phyloP scores from a whole-genome alignment of 2,888 invertebrate genomes.

The Philhelius pedissequus region DNA sequence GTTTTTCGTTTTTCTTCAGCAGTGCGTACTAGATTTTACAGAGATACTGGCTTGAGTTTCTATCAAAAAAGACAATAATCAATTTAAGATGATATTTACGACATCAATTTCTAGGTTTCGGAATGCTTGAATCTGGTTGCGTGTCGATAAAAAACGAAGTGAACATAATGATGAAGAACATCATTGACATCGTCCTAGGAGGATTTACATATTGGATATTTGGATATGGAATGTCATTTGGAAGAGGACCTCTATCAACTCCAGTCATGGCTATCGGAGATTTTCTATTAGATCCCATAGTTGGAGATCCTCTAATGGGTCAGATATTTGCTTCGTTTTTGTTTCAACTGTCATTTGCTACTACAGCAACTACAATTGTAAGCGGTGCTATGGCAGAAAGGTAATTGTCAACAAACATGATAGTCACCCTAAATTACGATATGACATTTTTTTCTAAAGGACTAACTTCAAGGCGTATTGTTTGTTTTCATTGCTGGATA shows the following conservation, averaged over 20 bases:
- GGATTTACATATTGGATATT: slow-evolving; percentile 95
- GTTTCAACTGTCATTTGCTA: slow-evolving; percentile 94
- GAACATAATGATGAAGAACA: slow-evolving; percentile 98
- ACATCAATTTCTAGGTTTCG: slow-evolving; percentile 88
- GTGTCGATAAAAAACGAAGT: slow-evolving; percentile 96
- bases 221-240: slow-evolving; percentile 95
- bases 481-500: slow-evolving; percentile 92
- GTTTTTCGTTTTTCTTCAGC: too few species aligned
- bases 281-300: slow-evolving; percentile 88
- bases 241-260: slow-evolving; percentile 85
- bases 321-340: slow-evolving; percentile 92
- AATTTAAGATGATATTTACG: too few species aligned
- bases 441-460: slow-evolving; percentile 78
- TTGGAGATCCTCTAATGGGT: slow-evolving; percentile 89
- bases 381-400: slow-evolving; percentile 97
- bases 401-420: slow-evolving; percentile 77
- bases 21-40: too few species aligned
- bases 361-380: slow-evolving; percentile 92
- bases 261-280: slow-evolving; percentile 91
- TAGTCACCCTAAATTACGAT: neutral
- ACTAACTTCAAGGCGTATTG: slow-evolving; percentile 96
- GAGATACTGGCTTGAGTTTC: too few species aligned
- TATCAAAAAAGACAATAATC: too few species aligned
- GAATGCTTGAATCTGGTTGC: slow-evolving; percentile 95
- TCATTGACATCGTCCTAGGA: slow-evolving; percentile 94